Base-by-base conservation (phyloP, 2,113 vertebrate genomes). In the Fregetta grallaria region DNA sequence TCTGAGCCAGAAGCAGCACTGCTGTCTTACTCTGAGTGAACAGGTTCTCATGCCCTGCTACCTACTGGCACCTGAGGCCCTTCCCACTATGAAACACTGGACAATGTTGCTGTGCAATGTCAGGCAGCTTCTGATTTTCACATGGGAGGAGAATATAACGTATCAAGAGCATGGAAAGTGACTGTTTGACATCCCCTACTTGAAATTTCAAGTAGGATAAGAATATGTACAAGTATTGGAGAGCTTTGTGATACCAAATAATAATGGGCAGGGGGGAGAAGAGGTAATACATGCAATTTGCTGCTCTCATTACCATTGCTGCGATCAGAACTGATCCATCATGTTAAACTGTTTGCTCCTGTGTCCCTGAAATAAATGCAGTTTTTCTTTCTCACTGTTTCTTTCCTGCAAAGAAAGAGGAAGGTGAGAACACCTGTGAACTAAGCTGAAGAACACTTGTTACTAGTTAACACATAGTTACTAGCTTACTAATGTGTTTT, bases 21-120 rank as follows among this genome's bases (percentile, higher is more conserved):
- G 38, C 59, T 71, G 8, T 20, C 36, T 62, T 53, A 14, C 2
- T 61, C 10, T 29, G 42, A 66, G 15, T 18, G 32, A 90, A 58
- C 10, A 74, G 3, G 5, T 73, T 76, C 47, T 84, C 4, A 0
- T 80, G 12, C 29, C 34, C 19, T 50, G 4, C 65, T 61, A 40
- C 26, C 3, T 70, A 50, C 38, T 59, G 77, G 50, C 10, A 50
- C 11, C 13, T 3, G 3, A 88, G 15, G 14, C 27, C 32, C 21
- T 74, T 86, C 21, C 8, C 0, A 0, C 16, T 30, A 3, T 36
- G 21, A 65, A 92, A 49, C 22, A 47, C 47, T 53, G 38, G 58
- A 29, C 22, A 73, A 8, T 0, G 0, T 27, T 67, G 63, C 55
- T 55, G 3, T n/a, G 23, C 55, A 45, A 29, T 27, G 25, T 65